Percentiles rank a stretch among this genome's conserved stretches.
Conservation (phyloP, 2,113 vertebrate species). For the Cephalopholis sonnerati region DNA sequence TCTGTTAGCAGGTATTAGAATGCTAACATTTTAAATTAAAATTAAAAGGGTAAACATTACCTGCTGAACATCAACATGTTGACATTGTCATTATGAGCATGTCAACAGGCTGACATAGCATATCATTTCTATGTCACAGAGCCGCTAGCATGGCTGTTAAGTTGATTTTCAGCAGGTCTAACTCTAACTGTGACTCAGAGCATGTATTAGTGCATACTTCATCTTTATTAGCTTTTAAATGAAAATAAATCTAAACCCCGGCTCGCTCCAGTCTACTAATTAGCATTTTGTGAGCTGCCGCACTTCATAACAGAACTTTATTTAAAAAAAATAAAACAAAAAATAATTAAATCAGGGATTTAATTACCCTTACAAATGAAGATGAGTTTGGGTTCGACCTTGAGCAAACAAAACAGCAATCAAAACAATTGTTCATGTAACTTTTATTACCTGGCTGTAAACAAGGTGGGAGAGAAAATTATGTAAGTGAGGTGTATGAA, state of each 20-base stretch:
- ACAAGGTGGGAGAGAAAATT: constrained; percentile 54
- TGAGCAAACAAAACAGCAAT: constrained; percentile 53
- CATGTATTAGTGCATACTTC: background rate
- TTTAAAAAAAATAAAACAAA: background rate
- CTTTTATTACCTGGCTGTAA: constrained; percentile 42
- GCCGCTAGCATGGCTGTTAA: background rate
- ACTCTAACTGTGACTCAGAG: background rate
- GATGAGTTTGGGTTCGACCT: constrained; percentile 37
- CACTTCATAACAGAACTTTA: background rate
- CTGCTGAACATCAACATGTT: background rate
- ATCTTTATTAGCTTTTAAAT: constrained; percentile 12
- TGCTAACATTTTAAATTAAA: background rate
- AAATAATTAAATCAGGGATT: constrained; percentile 19
- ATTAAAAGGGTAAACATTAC: background rate
- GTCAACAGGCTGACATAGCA: background rate
- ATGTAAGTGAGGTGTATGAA: constrained; percentile 50
- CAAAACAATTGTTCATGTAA: constrained; percentile 20
- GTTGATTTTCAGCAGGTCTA: constrained; percentile 7
- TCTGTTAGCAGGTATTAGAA: background rate
- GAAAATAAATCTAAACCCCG: constrained; percentile 12
- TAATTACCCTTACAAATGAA: constrained; percentile 59
- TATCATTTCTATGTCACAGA: no score
- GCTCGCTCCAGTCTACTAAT: constrained; percentile 16
- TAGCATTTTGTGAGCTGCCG: constrained; percentile 13
- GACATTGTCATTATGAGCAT: background rate